phyloP scores from a whole-genome alignment of 2,113 vertebrate genomes.

The Hypomesus transpacificus region DNA sequence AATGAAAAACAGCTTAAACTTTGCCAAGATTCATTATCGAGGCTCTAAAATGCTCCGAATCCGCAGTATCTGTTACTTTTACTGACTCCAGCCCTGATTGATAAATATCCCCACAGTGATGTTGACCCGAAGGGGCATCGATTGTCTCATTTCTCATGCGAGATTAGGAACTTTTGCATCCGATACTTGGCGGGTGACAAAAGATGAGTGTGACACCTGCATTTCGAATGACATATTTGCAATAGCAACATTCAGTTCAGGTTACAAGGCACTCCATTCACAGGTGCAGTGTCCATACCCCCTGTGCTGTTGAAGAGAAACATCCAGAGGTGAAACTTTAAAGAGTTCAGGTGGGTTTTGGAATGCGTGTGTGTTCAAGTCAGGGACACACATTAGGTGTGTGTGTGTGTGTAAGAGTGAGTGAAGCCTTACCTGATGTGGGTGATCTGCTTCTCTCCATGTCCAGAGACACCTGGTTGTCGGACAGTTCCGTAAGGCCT shows the following conservation, averaged over 20 bases:
- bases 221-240: neutral
- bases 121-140: too few species aligned
- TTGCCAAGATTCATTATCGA: conserved; percentile 10
- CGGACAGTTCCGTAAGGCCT: conserved; percentile 95
- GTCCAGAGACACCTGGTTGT: conserved; percentile 90
- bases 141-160: neutral
- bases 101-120: too few species aligned
- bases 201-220: neutral
- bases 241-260: conserved; percentile 19
- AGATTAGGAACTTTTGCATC: too few species aligned
- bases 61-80: too few species aligned
- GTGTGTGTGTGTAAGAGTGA: neutral
- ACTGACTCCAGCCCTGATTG: neutral
- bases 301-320: neutral
- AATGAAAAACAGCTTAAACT: neutral
- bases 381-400: neutral
- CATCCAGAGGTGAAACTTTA: neutral
- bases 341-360: too few species aligned
- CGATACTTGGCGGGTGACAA: too few species aligned
- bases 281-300: conserved; percentile 19
- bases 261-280: conserved; percentile 22
- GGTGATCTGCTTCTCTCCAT: conserved; percentile 96
- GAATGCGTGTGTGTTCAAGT: neutral
- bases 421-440: conserved; percentile 86
- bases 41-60: neutral